Conservation (phyloP, 2,888 invertebrate species). For the Eupithecia abbreviata region DNA sequence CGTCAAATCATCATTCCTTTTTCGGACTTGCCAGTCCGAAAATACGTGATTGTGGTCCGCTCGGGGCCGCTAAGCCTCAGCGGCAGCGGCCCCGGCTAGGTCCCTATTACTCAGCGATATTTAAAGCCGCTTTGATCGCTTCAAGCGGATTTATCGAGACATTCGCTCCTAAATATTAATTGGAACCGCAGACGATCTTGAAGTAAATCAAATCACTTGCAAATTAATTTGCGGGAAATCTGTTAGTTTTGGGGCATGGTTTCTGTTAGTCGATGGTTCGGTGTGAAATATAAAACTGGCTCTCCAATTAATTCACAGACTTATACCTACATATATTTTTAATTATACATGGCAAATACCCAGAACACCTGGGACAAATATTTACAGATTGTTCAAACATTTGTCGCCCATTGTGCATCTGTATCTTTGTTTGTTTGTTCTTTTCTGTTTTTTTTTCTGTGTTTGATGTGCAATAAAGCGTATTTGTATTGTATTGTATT, state of each 20-base stretch:
- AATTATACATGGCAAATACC: too few relatives aligned
- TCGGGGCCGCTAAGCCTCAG: neutral
- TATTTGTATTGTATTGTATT: too few relatives aligned
- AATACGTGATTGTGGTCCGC: slow-evolving; percentile 20
- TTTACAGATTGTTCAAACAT: too few relatives aligned
- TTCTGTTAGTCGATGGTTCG: neutral
- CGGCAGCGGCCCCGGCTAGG: slow-evolving; percentile 24
- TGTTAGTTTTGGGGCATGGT: slow-evolving; percentile 11
- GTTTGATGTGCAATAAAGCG: too few relatives aligned
- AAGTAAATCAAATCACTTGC: slow-evolving; percentile 22
- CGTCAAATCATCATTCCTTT: slow-evolving; percentile 16
- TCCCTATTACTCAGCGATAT: slow-evolving; percentile 61
- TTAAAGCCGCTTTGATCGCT: slow-evolving; percentile 63
- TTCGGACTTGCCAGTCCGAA: neutral
- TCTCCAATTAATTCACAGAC: neutral
- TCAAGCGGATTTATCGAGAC: slow-evolving; percentile 46
- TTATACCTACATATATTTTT: too few relatives aligned
- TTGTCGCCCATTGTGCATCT: too few relatives aligned
- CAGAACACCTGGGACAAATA: too few relatives aligned
- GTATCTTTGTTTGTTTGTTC: too few relatives aligned
- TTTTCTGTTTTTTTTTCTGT: too few relatives aligned
- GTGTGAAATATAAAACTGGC: neutral
- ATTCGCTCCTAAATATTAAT: slow-evolving; percentile 36
- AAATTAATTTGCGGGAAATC: slow-evolving; percentile 13
- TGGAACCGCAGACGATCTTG: slow-evolving; percentile 28